A percentile compares a stretch with the other conserved stretches of the same genome.
Evolutionary conservation across 2,113 vertebrate genomes (phyloP).

Genomic region (Capreolus pygargus): DNA sequence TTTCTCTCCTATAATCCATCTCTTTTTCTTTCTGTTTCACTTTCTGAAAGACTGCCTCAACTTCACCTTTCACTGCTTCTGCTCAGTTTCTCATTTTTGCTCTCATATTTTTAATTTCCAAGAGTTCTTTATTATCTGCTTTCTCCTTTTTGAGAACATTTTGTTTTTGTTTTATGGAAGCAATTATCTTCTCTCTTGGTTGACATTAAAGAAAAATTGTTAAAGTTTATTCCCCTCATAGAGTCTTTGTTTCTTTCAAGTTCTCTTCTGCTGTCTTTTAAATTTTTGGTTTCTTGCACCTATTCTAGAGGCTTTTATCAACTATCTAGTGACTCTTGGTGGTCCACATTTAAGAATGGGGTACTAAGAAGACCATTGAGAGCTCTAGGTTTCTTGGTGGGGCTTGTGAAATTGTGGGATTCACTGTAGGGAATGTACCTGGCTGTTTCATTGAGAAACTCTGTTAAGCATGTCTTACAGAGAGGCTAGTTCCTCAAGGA

Average conservation of each 20-base stretch:
- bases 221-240: not conserved
- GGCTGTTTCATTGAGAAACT: not conserved
- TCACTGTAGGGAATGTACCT: not conserved
- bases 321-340: not conserved
- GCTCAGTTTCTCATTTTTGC: not conserved
- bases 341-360: not conserved
- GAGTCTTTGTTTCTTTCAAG: not conserved
- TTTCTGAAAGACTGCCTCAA: not conserved
- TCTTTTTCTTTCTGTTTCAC: not conserved
- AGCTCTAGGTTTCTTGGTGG: not conserved
- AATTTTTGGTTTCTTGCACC: not conserved
- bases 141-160: not conserved
- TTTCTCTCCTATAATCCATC: not conserved
- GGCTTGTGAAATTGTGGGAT: not conserved
- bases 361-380: not conserved
- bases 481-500: not conserved
- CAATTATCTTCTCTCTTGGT: not conserved
- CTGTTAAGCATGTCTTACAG: not conserved
- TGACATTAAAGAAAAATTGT: not conserved
- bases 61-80: not conserved
- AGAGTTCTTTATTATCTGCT: not conserved
- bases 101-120: not conserved
- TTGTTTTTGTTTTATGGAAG: not conserved
- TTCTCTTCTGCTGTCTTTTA: not conserved
- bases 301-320: not conserved